Percentiles rank a stretch among this genome's conserved stretches.
Conservation (phyloP, 2,888 invertebrate genomes). For the Gymnoscelis rufifasciata region DNA sequence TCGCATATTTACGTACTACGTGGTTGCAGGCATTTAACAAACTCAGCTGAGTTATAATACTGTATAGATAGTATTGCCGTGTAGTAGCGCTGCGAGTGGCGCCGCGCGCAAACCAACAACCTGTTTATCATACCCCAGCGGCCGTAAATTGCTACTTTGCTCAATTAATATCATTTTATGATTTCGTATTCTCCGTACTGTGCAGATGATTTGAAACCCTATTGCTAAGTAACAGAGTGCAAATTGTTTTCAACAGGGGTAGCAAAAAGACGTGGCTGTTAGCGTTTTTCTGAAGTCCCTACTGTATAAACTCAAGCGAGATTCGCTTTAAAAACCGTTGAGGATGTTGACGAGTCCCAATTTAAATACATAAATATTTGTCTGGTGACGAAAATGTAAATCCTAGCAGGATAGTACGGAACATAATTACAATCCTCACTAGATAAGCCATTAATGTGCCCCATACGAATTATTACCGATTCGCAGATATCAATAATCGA, state of each 20-base stretch:
- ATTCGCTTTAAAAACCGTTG: no score
- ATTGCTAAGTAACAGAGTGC: constrained; percentile 6
- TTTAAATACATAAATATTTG: no score
- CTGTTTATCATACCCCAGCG: constrained; percentile 16
- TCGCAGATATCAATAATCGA: no score
- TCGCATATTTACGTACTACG: no score
- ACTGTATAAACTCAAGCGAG: no score
- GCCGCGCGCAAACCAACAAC: constrained; percentile 12
- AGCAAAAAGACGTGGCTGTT: constrained; percentile 14
- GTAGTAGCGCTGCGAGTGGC: not conserved
- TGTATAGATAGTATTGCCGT: not conserved
- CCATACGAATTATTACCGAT: no score
- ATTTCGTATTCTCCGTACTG: constrained; percentile 4
- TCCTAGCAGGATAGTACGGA: no score
- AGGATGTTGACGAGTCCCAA: no score
- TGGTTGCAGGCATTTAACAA: not conserved
- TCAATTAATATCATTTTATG: constrained; percentile 17
- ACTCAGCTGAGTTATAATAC: no score
- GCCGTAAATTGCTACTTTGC: constrained; percentile 17
- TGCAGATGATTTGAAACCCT: constrained; percentile 8
- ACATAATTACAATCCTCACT: no score
- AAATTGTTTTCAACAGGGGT: not conserved
- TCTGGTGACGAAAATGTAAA: no score
- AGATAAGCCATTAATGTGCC: no score
- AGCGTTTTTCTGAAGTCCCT: constrained; percentile 9